Conservation (phyloP, 2,888 invertebrate genomes). For the Dioctria linearis region DNA sequence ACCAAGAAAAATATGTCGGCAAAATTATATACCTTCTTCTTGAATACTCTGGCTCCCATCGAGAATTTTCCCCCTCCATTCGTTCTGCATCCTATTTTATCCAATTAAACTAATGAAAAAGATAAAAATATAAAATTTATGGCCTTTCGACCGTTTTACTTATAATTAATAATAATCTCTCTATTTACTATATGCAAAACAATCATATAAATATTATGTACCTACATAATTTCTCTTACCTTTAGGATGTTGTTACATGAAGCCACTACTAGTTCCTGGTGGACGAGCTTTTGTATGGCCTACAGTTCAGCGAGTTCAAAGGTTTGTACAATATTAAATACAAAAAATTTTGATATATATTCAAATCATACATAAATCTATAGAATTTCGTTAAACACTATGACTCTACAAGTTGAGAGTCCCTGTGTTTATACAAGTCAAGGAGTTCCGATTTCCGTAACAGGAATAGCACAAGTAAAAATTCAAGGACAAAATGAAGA, state of each 20-base stretch:
- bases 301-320: slow-evolving; percentile 86
- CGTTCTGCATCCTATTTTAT: too few species aligned
- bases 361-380: slow-evolving; percentile 62
- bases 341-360: slow-evolving; percentile 1
- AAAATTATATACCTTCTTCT: too few species aligned
- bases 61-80: too few species aligned
- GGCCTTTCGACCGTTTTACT: too few species aligned
- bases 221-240: slow-evolving; percentile 55
- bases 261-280: slow-evolving; percentile 94
- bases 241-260: slow-evolving; percentile 94
- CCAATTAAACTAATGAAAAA: too few species aligned
- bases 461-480: slow-evolving; percentile 96
- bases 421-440: slow-evolving; percentile 96
- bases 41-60: too few species aligned
- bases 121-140: too few species aligned
- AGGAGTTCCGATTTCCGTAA: slow-evolving; percentile 97
- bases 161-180: too few species aligned
- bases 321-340: slow-evolving; percentile 70
- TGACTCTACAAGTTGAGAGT: slow-evolving; percentile 96
- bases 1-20: too few species aligned
- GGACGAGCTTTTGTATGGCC: slow-evolving; percentile 99
- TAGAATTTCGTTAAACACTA: slow-evolving; percentile 95
- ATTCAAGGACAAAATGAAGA: slow-evolving; percentile 83
- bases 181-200: too few species aligned
- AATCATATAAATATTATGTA: too few species aligned